phyloP scores from a whole-genome alignment of 2,888 invertebrate genomes.

The Peribatodes rhomboidaria region DNA sequence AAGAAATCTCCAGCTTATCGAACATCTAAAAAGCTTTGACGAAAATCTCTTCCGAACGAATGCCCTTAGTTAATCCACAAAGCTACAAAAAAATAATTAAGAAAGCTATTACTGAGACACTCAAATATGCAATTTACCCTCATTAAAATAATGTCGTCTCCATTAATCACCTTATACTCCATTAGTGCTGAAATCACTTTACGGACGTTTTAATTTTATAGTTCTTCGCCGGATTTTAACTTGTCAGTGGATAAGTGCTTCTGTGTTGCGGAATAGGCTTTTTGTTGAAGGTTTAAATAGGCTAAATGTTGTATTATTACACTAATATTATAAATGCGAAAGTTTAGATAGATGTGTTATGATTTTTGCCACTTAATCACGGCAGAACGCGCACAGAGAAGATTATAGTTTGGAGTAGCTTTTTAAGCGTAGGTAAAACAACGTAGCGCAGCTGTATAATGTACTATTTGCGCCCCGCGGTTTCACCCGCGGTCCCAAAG shows the following conservation, averaged over 20 bases:
- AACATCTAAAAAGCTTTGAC: conserved; percentile 17
- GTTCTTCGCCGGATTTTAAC: conserved; percentile 41
- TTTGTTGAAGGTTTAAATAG: neutral
- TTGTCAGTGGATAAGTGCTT: conserved; percentile 26
- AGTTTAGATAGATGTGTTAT: no score
- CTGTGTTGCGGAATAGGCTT: conserved; percentile 6
- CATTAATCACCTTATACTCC: conserved; percentile 79
- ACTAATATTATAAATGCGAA: no score
- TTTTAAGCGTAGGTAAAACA: no score
- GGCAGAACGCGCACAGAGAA: no score
- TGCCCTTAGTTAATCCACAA: conserved; percentile 58
- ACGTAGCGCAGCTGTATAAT: no score
- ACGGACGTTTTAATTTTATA: conserved; percentile 69
- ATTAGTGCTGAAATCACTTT: conserved; percentile 71
- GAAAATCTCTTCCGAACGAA: conserved; percentile 32
- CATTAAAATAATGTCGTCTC: conserved; percentile 79
- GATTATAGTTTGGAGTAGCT: no score
- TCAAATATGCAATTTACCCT: conserved; percentile 81
- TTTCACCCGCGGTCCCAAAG: no score
- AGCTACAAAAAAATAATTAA: conserved; percentile 74
- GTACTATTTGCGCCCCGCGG: no score
- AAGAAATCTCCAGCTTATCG: conserved; percentile 1
- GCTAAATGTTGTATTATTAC: no score
- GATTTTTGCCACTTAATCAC: no score
- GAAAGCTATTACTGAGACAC: conserved; percentile 59